These are phyloP conservation scores for Diplogasteroides magnus DNA, from an alignment of 1,140 invertebrate genomes.

Conservation along the genomic window DNA sequence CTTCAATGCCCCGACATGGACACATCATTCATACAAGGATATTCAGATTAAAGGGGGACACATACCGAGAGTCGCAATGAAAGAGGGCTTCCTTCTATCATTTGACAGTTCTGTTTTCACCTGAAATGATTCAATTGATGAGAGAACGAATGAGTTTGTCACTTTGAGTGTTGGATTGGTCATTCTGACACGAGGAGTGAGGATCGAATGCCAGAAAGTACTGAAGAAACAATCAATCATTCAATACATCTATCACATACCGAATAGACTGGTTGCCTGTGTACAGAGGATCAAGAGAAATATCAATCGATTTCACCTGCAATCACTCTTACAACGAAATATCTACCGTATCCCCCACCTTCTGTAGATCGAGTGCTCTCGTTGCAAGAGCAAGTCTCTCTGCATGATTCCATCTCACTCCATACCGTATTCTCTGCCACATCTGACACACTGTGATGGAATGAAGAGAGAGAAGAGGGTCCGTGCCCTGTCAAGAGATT, in stretches of 20 bases:
- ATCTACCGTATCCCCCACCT: conserved; percentile 21
- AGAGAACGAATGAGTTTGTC: too few relatives aligned
- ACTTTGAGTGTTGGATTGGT: conserved; percentile 42
- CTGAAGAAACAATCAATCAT: conserved; percentile 30
- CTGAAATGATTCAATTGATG: too few relatives aligned
- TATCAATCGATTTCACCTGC: conserved; percentile 38
- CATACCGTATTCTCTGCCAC: conserved; percentile 46
- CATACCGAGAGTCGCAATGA: conserved; percentile 42
- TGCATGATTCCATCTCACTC: conserved; percentile 41
- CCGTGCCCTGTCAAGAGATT: not conserved
- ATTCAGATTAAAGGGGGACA: conserved; percentile 8
- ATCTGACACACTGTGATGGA: conserved; percentile 43
- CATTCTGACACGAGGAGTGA: conserved; percentile 38
- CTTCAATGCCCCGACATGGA: too few relatives aligned
- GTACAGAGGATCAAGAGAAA: conserved; percentile 51
- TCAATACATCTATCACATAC: conserved; percentile 19
- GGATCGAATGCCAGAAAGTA: conserved; percentile 45
- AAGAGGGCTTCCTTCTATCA: conserved; percentile 45
- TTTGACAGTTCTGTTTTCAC: conserved; percentile 43
- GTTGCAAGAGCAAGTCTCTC: conserved; percentile 40
- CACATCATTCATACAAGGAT: not conserved
- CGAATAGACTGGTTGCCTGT: conserved; percentile 40
- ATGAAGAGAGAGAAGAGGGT: too few relatives aligned
- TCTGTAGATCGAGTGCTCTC: conserved; percentile 41
- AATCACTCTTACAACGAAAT: conserved; percentile 5